Evolutionary conservation across 2,888 invertebrate genomes (phyloP).

Genomic region (Heliconius sara): DNA sequence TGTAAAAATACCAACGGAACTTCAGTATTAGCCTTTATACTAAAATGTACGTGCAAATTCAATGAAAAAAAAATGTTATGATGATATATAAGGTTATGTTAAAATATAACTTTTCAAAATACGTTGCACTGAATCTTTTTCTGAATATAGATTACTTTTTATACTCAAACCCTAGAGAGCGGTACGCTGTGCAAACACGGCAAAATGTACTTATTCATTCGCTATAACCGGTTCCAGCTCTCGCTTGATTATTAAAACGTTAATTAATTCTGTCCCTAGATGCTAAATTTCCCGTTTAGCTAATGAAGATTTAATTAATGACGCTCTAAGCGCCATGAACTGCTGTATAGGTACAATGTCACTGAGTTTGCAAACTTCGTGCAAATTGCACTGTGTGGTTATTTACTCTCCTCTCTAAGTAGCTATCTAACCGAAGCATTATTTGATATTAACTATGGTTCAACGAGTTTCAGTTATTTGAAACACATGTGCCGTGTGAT

Average conservation of each 20-base stretch:
- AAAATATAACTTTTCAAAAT: constrained; percentile 5
- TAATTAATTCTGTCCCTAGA: constrained; percentile 30
- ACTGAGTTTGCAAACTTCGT: background rate
- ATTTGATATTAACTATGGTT: background rate
- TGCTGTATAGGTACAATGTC: background rate
- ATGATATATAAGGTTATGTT: background rate
- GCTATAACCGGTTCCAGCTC: background rate
- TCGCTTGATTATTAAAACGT: constrained; percentile 23
- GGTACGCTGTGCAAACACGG: constrained; percentile 1
- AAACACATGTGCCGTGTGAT: too few relatives aligned
- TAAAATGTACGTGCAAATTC: background rate
- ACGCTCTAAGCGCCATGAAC: background rate
- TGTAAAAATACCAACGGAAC: background rate
- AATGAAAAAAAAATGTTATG: constrained; percentile 8
- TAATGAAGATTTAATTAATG: constrained; percentile 12
- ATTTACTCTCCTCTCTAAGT: background rate
- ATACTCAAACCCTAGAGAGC: constrained; percentile 1
- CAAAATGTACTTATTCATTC: constrained; percentile 5
- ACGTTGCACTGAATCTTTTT: background rate
- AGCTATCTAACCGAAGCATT: background rate
- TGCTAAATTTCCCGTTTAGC: constrained; percentile 16
- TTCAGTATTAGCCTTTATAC: background rate
- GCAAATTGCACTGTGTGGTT: background rate
- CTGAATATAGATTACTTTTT: constrained; percentile 14
- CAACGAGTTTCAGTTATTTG: background rate